Evolutionary conservation across 2,113 vertebrate species (phyloP).

Genomic region (Pangasianodon gigas): DNA sequence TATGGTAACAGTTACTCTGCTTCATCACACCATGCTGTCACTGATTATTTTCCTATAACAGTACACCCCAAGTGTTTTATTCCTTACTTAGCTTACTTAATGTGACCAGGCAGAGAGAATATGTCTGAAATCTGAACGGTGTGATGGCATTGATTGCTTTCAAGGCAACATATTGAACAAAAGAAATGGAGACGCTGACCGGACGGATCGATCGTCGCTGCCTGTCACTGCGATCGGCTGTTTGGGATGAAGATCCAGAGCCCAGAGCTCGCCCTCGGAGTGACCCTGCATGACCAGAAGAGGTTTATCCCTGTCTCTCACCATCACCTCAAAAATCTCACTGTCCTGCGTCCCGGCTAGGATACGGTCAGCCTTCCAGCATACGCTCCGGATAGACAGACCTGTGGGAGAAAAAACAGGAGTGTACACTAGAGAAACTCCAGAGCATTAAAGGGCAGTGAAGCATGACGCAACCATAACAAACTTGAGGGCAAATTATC

Average conservation of each 20-base stretch:
- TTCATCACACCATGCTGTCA: no score
- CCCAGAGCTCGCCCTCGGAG: conserved; percentile 97
- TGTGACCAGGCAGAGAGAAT: neutral
- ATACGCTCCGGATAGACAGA: conserved; percentile 94
- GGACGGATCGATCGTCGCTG: conserved; percentile 91
- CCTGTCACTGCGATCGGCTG: conserved; percentile 92
- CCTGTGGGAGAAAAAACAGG: conserved; percentile 68
- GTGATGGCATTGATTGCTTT: neutral
- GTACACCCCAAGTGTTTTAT: neutral
- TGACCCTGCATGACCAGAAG: conserved; percentile 95
- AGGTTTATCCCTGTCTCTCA: conserved; percentile 91
- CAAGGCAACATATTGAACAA: neutral
- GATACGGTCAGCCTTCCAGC: conserved; percentile 92
- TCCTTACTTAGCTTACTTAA: neutral
- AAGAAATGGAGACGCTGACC: conserved; percentile 68
- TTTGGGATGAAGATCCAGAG: conserved; percentile 90
- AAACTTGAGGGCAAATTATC: neutral
- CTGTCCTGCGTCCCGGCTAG: conserved; percentile 95
- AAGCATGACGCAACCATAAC: neutral
- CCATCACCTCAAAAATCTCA: conserved; percentile 97
- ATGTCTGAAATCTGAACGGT: neutral
- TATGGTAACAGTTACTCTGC: neutral
- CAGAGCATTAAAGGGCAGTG: neutral
- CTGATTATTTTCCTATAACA: neutral
- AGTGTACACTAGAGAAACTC: neutral